Base-by-base conservation (phyloP, 64 coral and sea anemone genomes). In the Montipora capricornis region DNA sequence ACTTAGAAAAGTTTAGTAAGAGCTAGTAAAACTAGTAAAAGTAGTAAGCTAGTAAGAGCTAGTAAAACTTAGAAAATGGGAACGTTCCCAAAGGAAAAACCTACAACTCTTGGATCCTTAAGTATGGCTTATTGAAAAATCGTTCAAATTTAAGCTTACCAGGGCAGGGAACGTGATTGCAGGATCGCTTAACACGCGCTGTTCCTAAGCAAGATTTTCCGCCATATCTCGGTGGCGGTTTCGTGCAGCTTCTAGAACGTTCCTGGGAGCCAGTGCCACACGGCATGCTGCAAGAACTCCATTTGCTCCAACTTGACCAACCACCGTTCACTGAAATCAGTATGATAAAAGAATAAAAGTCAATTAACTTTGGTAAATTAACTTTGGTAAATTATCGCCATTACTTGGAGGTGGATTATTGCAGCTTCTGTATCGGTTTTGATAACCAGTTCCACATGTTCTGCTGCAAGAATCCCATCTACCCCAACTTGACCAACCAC, bases 241-340 rank as follows among this genome's bases (percentile, higher is more conserved):
- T 46, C 6, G 81, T 84, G 45, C 81, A 84, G 60, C 20, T 48
- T 84, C 81, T 62, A n/a, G 81, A n/a, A 68, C 81, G 81, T 84
- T 48, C 60, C 67, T 68, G 81, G 5, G 60, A 84, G 44, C 81
- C 81, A 48, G 13, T 68, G 16, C 37, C 81, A 84, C 81, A 84
- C 13, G 61, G 0, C 37, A 48, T 62, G 4, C 4, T 84, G 14
- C 81, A 84, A 9, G 81, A 68, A 47, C 2, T 48, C 59, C 59
- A 84, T 47, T 15, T 15, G 4, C 81, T 84, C 81, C 81, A 84
- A 11, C 26, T 37, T 10, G 81, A 84, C 81, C 81, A 84, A n/a
- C 81, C 81, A 8, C 81, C 81, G 44, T 69, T 46, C 3, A 89
- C 88, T 89, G 37, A 37, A 37, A 37, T 37, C 37, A 37, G 37